A percentile compares a stretch with the other conserved stretches of the same genome.
phyloP scores from a whole-genome alignment of 2,888 invertebrate species.

The Diploptera punctata region DNA sequence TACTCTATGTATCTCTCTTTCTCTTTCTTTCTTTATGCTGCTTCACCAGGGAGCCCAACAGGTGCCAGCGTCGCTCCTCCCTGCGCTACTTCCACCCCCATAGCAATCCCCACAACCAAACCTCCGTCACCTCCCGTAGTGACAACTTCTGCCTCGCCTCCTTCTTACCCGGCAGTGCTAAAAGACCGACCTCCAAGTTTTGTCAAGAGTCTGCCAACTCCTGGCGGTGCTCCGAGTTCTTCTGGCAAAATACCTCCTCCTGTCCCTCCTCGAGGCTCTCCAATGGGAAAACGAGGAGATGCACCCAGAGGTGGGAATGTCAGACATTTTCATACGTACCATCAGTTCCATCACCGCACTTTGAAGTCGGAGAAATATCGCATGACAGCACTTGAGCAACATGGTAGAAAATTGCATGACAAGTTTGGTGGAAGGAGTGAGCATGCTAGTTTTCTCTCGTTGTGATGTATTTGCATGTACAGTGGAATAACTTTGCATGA shows the following conservation, averaged over 20 bases:
- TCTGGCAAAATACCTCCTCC: slow-evolving; percentile 78
- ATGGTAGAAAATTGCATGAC: slow-evolving; percentile 27
- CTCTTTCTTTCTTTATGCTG: slow-evolving; percentile 48
- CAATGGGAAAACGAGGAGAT: slow-evolving; percentile 48
- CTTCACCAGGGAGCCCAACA: slow-evolving; percentile 49
- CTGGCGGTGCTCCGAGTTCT: slow-evolving; percentile 23
- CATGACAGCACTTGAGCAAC: slow-evolving; percentile 21
- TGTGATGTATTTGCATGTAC: too few species aligned
- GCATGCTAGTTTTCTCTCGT: background rate
- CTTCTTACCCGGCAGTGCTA: slow-evolving; percentile 76
- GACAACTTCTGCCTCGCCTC: slow-evolving; percentile 48
- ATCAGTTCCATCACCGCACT: slow-evolving; percentile 28
- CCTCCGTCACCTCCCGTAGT: slow-evolving; percentile 55
- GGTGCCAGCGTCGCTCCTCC: slow-evolving; percentile 48
- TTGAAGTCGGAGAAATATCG: slow-evolving; percentile 24
- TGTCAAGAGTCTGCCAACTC: slow-evolving; percentile 23
- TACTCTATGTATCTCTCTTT: slow-evolving; percentile 42
- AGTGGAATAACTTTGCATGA: too few species aligned
- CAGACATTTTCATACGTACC: slow-evolving; percentile 30
- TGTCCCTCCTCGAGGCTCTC: slow-evolving; percentile 84
- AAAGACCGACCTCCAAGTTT: slow-evolving; percentile 61
- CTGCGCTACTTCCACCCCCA: slow-evolving; percentile 30
- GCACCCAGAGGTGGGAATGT: slow-evolving; percentile 32
- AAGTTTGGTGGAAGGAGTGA: background rate
- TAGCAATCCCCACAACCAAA: slow-evolving; percentile 44